Evolutionary conservation across 2,888 invertebrate species (phyloP), one percentile per base, ranked within the genome.

Genomic region (Diplolepis rosae): DNA sequence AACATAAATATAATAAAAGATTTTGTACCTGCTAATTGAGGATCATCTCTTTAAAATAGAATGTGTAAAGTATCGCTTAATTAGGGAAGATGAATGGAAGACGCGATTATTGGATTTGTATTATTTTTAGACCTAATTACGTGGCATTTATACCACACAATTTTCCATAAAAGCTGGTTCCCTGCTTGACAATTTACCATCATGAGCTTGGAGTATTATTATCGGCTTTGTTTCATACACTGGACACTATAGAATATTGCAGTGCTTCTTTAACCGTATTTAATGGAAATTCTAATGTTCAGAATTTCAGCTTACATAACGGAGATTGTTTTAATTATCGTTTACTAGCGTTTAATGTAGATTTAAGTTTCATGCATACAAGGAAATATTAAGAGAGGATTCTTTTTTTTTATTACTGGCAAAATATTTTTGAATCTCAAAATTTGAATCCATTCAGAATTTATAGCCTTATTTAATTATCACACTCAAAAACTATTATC

Each of bases 131-230:
- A 61, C 39, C 39, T 15, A 39, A 61, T 61, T 35, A 61, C 24
- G 13, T 39, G 24, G 39, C 39, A 39, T 39, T 39, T 42, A 61
- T 61, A 22, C 61, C 39, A n/a, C 15, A 61, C 39, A 61, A 39
- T 61, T 61, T 61, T 39, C 27, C 61, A 61, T 61, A 61, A 61
- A 61, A 39, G 61, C 39, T 61, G 24, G 39, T 39, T 39, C 39
- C 39, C 39, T 61, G 39, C 15, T 61, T 61, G 61, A 39, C 61
- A 61, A 39, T 39, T 61, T 39, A n/a, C 61, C 24, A 61, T 61
- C n/a, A 61, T 39, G 15, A 61, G 27, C n/a, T 6, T 39, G 22
- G 2, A 61, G 61, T 39, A 15, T 39, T 24, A 61, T 39, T 61
- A 61, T 61, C 61, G 39, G 61, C 27, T 39, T 61, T 61, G 39